phyloP scores from a whole-genome alignment of 2,888 invertebrate genomes.

The Orthosia gracilis region DNA sequence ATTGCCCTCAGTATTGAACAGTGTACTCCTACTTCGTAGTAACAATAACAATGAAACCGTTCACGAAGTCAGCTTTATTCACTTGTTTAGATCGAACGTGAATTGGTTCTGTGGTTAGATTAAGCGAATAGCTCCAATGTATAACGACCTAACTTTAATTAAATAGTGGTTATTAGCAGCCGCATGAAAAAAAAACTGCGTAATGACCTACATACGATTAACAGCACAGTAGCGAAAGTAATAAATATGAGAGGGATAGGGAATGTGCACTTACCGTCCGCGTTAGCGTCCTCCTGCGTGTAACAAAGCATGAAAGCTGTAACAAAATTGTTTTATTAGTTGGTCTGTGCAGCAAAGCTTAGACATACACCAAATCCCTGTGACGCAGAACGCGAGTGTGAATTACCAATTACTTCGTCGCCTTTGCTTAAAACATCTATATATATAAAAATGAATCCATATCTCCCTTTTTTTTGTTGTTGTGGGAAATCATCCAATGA shows the following conservation, averaged over 20 bases:
- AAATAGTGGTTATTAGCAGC: conserved; percentile 85
- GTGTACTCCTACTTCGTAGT: conserved; percentile 48
- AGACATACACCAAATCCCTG: conserved; percentile 57
- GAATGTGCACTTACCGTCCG: conserved; percentile 94
- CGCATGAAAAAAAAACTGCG: conserved; percentile 84
- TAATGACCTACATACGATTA: conserved; percentile 84
- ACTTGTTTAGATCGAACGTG: conserved; percentile 66
- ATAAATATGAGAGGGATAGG: conserved; percentile 63
- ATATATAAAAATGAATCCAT: too few relatives aligned
- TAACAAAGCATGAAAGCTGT: conserved; percentile 98
- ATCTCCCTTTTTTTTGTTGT: too few relatives aligned
- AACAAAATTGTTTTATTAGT: conserved; percentile 90
- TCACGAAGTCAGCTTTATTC: conserved; percentile 66
- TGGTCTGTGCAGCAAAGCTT: conserved; percentile 66
- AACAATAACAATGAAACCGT: conserved; percentile 39
- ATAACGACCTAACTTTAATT: conserved; percentile 76
- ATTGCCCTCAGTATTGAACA: conserved; percentile 50
- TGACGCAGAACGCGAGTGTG: conserved; percentile 46
- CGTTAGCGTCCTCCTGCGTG: conserved; percentile 97
- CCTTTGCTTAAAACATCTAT: conserved; percentile 41
- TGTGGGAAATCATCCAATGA: too few relatives aligned
- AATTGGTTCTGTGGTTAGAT: conserved; percentile 79
- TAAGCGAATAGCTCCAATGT: conserved; percentile 84
- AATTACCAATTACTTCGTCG: conserved; percentile 41
- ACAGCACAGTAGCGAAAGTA: conserved; percentile 84